phyloP scores from a whole-genome alignment of 2,113 vertebrate species.

The Elgaria multicarinata region DNA sequence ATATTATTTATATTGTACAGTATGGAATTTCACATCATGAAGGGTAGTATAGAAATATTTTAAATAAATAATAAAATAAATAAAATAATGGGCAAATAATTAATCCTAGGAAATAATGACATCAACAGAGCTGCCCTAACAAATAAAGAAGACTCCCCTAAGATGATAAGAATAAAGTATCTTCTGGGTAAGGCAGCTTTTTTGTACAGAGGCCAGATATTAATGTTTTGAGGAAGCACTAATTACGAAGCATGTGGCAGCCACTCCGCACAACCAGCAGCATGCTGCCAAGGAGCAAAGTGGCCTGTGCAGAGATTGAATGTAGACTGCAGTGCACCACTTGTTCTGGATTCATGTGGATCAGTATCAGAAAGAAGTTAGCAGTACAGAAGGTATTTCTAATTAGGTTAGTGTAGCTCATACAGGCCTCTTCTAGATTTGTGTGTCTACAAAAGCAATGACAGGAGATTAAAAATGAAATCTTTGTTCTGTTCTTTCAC shows the following conservation, averaged over 20 bases:
- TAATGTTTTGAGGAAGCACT: background rate
- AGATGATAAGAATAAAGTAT: background rate
- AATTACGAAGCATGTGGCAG: background rate
- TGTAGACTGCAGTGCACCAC: background rate
- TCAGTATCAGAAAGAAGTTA: background rate
- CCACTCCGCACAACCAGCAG: background rate
- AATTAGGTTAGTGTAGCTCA: fast-evolving
- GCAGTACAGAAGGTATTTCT: background rate
- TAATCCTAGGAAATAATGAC: background rate
- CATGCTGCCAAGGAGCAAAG: background rate
- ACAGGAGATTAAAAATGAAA: background rate
- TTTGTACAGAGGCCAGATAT: background rate
- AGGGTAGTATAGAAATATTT: too few relatives aligned
- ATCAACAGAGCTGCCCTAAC: background rate
- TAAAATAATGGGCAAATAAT: too few relatives aligned
- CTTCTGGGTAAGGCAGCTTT: background rate
- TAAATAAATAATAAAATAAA: too few relatives aligned
- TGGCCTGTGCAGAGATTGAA: background rate
- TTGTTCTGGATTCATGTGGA: too few relatives aligned
- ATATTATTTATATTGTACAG: background rate
- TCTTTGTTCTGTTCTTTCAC: constrained; percentile 29
- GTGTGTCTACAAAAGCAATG: background rate
- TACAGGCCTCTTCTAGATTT: background rate
- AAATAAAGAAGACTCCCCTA: background rate
- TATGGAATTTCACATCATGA: too few relatives aligned